These are phyloP conservation scores for Gortyna flavago DNA, from an alignment of 2,888 invertebrate species.

Conservation along the genomic window DNA sequence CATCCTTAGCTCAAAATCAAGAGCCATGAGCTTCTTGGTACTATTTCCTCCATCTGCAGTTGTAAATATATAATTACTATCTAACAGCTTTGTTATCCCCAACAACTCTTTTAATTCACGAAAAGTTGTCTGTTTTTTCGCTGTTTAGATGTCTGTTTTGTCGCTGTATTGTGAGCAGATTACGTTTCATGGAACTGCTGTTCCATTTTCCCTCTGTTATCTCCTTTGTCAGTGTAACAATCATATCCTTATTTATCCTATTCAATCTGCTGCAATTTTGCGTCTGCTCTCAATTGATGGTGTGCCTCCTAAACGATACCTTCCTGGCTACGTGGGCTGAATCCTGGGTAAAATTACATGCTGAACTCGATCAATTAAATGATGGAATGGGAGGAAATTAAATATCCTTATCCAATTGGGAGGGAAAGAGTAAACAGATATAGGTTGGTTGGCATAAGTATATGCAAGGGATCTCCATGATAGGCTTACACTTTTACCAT, in stretches of 20 bases:
- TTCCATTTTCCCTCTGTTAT: slow-evolving; percentile 4
- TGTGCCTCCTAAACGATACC: slow-evolving; percentile 70
- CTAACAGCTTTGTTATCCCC: not conserved
- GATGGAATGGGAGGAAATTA: slow-evolving; percentile 65
- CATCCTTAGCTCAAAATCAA: not conserved
- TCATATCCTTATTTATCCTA: slow-evolving; percentile 57
- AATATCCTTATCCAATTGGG: slow-evolving; percentile 60
- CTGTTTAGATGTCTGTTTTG: too few species aligned
- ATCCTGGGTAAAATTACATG: slow-evolving; percentile 66
- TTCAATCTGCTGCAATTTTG: slow-evolving; percentile 63
- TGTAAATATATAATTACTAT: not conserved
- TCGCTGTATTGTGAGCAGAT: not conserved
- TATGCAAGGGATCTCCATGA: not conserved
- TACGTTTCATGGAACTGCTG: slow-evolving; percentile 10
- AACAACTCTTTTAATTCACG: not conserved
- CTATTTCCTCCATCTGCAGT: not conserved
- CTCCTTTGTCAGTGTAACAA: slow-evolving; percentile 32
- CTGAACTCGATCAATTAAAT: slow-evolving; percentile 68
- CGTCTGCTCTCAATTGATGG: slow-evolving; percentile 73
- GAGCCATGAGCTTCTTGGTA: not conserved
- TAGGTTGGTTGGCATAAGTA: not conserved
- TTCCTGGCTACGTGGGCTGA: slow-evolving; percentile 76
- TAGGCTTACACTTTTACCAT: not conserved
- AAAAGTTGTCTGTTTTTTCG: not conserved
- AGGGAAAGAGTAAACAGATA: slow-evolving; percentile 14